phyloP scores from a whole-genome alignment of 2,113 vertebrate genomes.

The Gila orcuttii region DNA sequence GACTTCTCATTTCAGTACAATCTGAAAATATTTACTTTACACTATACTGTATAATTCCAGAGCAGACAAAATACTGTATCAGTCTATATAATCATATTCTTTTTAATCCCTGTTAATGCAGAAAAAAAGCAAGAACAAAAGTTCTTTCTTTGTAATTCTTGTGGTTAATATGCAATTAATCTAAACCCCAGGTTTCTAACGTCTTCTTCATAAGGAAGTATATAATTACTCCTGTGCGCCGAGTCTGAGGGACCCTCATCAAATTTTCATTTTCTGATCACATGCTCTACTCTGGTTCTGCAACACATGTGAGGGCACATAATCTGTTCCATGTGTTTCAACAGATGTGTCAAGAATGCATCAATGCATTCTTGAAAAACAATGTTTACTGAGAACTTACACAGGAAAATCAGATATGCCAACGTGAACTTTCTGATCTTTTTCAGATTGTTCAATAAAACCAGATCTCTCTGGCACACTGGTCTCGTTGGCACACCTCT shows the following conservation, averaged over 20 bases:
- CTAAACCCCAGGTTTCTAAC: conserved; percentile 6
- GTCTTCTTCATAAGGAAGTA: conserved; percentile 5
- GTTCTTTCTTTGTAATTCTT: neutral
- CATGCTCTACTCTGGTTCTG: neutral
- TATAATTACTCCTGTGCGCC: conserved; percentile 13
- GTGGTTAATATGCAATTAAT: conserved; percentile 21
- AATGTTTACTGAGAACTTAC: neutral
- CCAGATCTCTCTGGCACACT: neutral
- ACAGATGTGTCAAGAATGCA: conserved; percentile 11
- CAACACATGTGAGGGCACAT: neutral
- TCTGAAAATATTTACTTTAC: neutral
- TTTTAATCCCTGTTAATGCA: neutral
- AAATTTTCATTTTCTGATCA: conserved; percentile 3
- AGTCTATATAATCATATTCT: neutral
- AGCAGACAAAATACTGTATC: neutral
- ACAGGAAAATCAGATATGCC: neutral
- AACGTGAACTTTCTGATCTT: conserved; percentile 15
- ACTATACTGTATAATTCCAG: neutral
- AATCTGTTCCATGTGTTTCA: conserved; percentile 19
- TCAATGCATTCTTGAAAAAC: neutral
- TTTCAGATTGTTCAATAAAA: conserved; percentile 25
- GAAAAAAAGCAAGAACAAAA: neutral
- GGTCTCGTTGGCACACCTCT: neutral
- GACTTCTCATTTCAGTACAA: neutral
- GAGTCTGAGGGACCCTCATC: neutral